A percentile compares a stretch with the other conserved stretches of the same genome.
These are phyloP conservation scores for Bettongia penicillata DNA, from an alignment of 2,113 vertebrate genomes.

Conservation along the genomic window DNA sequence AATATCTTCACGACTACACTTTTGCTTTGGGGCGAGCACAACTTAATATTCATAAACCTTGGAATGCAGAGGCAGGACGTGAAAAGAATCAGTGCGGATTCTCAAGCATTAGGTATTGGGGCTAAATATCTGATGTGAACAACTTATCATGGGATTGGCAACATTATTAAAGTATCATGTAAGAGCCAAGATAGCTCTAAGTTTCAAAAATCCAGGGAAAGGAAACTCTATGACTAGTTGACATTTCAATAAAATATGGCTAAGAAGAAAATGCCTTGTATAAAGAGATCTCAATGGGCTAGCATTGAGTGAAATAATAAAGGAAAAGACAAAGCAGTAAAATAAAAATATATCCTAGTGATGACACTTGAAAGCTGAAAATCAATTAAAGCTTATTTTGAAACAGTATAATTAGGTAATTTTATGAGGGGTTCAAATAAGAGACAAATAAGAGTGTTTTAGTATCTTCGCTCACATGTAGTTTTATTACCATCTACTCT, in stretches of 20 bases:
- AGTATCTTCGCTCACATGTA: background rate
- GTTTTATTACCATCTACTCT: background rate
- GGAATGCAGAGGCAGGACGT: conserved; percentile 82
- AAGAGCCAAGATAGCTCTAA: conserved; percentile 79
- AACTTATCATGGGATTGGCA: conserved; percentile 86
- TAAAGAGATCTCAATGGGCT: conserved; percentile 76
- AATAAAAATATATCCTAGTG: conserved; percentile 66
- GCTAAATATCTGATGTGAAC: conserved; percentile 88
- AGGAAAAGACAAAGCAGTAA: conserved; percentile 65
- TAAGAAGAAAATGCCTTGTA: conserved; percentile 81
- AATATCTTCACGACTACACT: conserved; percentile 87
- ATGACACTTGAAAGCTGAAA: conserved; percentile 66
- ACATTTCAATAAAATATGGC: conserved; percentile 84
- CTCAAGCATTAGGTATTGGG: conserved; percentile 84
- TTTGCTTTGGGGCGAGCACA: conserved; percentile 87
- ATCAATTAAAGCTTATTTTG: conserved; percentile 71
- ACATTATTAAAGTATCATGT: conserved; percentile 86
- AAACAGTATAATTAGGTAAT: conserved; percentile 18
- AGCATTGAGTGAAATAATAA: conserved; percentile 76
- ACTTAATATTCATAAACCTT: conserved; percentile 88
- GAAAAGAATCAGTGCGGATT: conserved; percentile 84
- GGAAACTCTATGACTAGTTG: conserved; percentile 76
- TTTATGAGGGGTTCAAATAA: conserved; percentile 32
- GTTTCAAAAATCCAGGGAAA: conserved; percentile 82
- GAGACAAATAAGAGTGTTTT: background rate